Conservation (phyloP, 2,797 vertebrate species). For the Poecilia picta region DNA sequence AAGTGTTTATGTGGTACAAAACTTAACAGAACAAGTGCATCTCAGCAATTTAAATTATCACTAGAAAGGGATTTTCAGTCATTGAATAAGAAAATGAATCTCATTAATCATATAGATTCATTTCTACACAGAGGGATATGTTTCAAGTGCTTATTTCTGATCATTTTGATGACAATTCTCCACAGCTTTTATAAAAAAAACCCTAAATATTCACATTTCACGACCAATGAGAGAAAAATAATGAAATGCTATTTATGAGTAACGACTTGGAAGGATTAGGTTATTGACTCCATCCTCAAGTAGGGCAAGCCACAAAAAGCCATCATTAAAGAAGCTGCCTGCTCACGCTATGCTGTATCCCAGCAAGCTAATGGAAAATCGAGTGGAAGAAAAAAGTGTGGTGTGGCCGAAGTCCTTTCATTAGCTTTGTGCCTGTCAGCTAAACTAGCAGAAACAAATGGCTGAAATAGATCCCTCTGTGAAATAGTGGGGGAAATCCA, state of each 20-base stretch:
- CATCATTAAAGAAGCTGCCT: neutral
- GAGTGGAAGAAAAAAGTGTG: neutral
- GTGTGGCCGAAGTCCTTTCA: neutral
- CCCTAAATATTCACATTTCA: neutral
- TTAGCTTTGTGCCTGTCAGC: neutral
- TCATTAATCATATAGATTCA: neutral
- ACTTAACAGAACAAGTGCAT: constrained; percentile 1
- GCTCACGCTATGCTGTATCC: neutral
- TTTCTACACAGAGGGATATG: neutral
- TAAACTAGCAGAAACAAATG: neutral
- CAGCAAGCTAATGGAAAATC: neutral
- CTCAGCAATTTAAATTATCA: neutral
- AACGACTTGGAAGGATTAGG: neutral
- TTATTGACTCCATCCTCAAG: neutral
- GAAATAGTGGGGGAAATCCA: too few species aligned
- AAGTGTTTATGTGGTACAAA: constrained; percentile 11
- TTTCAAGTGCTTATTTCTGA: neutral
- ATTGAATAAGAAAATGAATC: neutral
- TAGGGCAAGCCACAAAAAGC: neutral
- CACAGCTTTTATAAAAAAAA: neutral
- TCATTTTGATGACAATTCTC: too few species aligned
- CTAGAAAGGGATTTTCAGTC: neutral
- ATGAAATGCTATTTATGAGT: neutral
- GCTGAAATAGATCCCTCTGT: neutral
- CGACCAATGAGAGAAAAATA: neutral